Evolutionary conservation across 2,797 vertebrate genomes (phyloP), one percentile per base, ranked within the genome.

Genomic region (Aeoliscus strigatus): DNA sequence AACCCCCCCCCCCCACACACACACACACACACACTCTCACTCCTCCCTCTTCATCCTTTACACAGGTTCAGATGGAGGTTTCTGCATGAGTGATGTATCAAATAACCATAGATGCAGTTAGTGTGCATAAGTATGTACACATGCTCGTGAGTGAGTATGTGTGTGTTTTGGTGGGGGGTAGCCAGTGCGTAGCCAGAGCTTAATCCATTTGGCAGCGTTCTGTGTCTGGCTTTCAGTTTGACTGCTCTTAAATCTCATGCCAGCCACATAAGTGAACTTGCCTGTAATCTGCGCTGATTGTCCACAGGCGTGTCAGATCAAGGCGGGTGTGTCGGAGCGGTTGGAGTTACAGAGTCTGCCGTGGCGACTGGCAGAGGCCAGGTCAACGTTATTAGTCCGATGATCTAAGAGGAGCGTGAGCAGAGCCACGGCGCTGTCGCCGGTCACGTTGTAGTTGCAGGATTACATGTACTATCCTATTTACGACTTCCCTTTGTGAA

Each of bases 231-330:
- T 80, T 73, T 63, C 61, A 73, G 57, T 84, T 70, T 69, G 60
- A 76, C 73, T 77, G 68, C 71, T 67, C 60, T 80, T 75, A 75
- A 79, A 79, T 73, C 56, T 77, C 71, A 73, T 26, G 69, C 66
- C 72, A 71, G 54, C 71, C 70, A 51, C 74, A 74, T 68, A 61
- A 78, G 63, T 75, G 58, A 61, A 73, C 63, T 57, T 75, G 47
- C 59, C 62, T 54, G 47, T 66, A 75, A 76, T 76, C 71, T 76
- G 70, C 5, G 11, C 60, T 51, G 55, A 55, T 75, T 62, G 74
- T 67, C 64, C 16, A 3, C 60, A 67, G 61, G 54, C 51, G n/a
- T 50, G 65, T 66, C 53, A 68, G 51, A 73, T 71, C 66, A 61
- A 60, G 60, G 51, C 56, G 59, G 66, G 59, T 51, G 65, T 73